Base-by-base conservation (phyloP, 2,888 invertebrate genomes). In the Ptilodon capucinus region DNA sequence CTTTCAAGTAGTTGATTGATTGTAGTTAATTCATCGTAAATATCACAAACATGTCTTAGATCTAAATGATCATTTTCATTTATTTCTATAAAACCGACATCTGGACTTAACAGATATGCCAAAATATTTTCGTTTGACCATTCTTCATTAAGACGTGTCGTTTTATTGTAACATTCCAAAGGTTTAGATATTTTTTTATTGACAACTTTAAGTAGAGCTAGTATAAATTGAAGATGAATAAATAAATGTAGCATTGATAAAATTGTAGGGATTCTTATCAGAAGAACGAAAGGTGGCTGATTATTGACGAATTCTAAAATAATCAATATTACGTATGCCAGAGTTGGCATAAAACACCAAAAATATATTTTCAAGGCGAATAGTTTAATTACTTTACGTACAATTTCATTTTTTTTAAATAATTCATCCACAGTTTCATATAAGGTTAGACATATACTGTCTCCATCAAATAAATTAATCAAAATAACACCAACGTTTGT, bases 21-120 rank as follows among this genome's bases (percentile, higher is more conserved):
- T 4, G 74, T 69, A 16, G 66, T 71, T 5, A 84, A 56, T 42
- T 78, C 69, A 16, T 84, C 83, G 41, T 84, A 84, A 9, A 75
- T 41, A 51, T 65, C 73, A 57, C 79, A 79, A n/a, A 84, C 59
- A 35, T 50, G 53, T 48, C 71, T 83, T 2, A 82, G 25, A 39
- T 63, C 63, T 23, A 57, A 51, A 19, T 53, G 47, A 5, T 19
- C 13, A 13, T 48, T 18, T n/a, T 51, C 23, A 0, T 52, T 32
- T 7, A 39, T 21, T 35, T 38, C 28, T 1, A 55, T 34, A 28
- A 63, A 57, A 39, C 53, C 43, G 16, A 64, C 50, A 23, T 14
- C 21, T 11, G 64, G 51, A 34, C 23, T 47, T 0, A 57, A 19
- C 19, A 63, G 6, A 9, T 63, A 64, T 2, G 36, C 45, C 2